Evolutionary conservation across 2,113 vertebrate species (phyloP).

Genomic region (Patagioenas fasciata): DNA sequence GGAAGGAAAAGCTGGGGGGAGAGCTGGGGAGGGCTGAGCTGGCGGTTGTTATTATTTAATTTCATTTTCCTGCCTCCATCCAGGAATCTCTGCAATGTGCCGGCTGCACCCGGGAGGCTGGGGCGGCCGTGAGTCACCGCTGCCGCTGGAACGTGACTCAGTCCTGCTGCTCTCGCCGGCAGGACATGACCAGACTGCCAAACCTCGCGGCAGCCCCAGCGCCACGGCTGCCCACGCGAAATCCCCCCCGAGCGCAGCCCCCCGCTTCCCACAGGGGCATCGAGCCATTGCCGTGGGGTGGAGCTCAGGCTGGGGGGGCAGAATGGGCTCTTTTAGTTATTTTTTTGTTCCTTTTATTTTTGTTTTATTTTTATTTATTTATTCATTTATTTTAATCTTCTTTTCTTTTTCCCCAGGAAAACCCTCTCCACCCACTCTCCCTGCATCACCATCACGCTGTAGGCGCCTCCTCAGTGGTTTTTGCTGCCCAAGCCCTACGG

Average conservation of each 20-base stretch:
- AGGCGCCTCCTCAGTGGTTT: neutral
- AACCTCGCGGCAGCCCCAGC: neutral
- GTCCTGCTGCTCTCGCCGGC: neutral
- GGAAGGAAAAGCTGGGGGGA: neutral
- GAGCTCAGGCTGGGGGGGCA: neutral
- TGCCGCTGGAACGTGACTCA: slow-evolving; percentile 55
- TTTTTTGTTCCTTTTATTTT: neutral
- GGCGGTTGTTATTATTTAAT: slow-evolving; percentile 21
- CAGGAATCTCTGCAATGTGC: slow-evolving; percentile 57
- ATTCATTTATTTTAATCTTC: neutral
- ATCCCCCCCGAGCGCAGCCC: neutral
- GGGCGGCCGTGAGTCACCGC: slow-evolving; percentile 45
- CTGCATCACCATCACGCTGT: fast-evolving
- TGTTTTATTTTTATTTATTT: neutral
- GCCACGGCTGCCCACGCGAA: neutral
- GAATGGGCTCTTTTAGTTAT: neutral
- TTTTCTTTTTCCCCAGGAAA: neutral
- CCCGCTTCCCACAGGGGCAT: fast-evolving
- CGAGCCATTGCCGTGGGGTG: neutral
- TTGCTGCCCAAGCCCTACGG: neutral
- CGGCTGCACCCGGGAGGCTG: slow-evolving; percentile 31
- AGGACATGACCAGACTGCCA: slow-evolving; percentile 44
- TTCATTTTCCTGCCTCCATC: slow-evolving; percentile 45
- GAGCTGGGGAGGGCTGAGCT: neutral
- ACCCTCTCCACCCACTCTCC: neutral